phyloP scores from a whole-genome alignment of 2,113 vertebrate species.

The Oxyruncus cristatus region DNA sequence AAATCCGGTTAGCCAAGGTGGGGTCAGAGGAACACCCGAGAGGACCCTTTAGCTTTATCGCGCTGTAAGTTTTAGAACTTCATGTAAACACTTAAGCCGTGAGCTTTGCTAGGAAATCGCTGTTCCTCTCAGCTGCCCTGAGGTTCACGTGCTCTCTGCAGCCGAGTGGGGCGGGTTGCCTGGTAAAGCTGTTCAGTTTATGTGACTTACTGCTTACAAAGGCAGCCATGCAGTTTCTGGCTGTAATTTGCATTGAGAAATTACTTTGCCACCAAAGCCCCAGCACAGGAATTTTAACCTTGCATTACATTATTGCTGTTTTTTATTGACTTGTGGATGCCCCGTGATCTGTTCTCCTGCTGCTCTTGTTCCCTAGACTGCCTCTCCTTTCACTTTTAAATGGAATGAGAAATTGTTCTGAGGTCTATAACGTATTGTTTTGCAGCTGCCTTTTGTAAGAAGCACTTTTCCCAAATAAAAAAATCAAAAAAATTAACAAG shows the following conservation, averaged over 20 bases:
- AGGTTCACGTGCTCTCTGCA: background rate
- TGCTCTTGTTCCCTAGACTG: slow-evolving; percentile 66
- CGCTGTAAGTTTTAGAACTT: slow-evolving; percentile 45
- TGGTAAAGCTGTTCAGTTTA: slow-evolving; percentile 37
- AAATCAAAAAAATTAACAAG: slow-evolving; percentile 16
- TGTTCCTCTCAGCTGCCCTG: background rate
- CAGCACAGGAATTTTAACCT: slow-evolving; percentile 65
- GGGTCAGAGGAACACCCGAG: slow-evolving; percentile 28
- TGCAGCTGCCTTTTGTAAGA: slow-evolving; percentile 85
- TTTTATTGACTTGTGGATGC: slow-evolving; percentile 69
- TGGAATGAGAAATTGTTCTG: slow-evolving; percentile 75
- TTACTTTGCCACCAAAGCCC: slow-evolving; percentile 50
- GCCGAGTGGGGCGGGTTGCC: slow-evolving; percentile 16
- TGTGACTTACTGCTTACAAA: slow-evolving; percentile 54
- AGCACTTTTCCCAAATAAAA: slow-evolving; percentile 85
- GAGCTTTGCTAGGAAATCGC: slow-evolving; percentile 40
- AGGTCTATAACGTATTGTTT: slow-evolving; percentile 78
- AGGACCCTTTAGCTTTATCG: slow-evolving; percentile 40
- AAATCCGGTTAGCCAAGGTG: slow-evolving; percentile 37
- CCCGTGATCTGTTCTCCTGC: slow-evolving; percentile 66
- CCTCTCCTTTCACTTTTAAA: slow-evolving; percentile 72
- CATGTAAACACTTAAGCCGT: slow-evolving; percentile 23
- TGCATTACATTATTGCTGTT: slow-evolving; percentile 67
- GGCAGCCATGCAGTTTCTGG: slow-evolving; percentile 52
- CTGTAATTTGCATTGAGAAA: slow-evolving; percentile 55